Conservation (phyloP, 2,113 vertebrate species). For the Anguilla japonica region DNA sequence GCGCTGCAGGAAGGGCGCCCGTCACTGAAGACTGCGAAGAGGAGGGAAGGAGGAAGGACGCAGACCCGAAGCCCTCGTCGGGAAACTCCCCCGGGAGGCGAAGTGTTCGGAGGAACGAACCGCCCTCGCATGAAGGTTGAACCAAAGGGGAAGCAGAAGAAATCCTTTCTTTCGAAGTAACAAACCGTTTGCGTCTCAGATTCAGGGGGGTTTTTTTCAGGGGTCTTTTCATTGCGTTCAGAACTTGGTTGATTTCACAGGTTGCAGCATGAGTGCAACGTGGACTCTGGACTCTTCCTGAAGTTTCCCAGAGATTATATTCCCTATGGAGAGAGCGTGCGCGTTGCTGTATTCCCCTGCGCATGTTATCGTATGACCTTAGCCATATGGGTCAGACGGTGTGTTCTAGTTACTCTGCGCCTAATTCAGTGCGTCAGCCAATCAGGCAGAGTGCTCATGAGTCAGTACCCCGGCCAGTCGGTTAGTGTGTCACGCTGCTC, state of each 20-base stretch:
- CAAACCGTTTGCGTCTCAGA: not conserved
- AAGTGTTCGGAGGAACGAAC: not conserved
- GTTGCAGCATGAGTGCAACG: not conserved
- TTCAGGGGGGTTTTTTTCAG: not conserved
- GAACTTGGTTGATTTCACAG: not conserved
- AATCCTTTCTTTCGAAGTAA: not conserved
- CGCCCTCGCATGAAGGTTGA: too few relatives aligned
- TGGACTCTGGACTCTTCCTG: not conserved
- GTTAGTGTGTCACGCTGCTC: slow-evolving; percentile 19
- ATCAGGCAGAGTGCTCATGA: not conserved
- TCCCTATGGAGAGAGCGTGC: not conserved
- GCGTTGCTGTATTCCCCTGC: not conserved
- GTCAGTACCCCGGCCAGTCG: not conserved
- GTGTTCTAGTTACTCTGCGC: not conserved
- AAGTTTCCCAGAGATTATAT: not conserved
- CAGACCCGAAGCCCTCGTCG: not conserved
- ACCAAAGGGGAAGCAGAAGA: not conserved
- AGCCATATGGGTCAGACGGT: not conserved
- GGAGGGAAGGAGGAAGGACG: not conserved
- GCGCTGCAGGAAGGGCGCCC: not conserved
- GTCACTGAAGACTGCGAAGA: not conserved
- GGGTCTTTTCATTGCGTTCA: not conserved
- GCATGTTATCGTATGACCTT: not conserved
- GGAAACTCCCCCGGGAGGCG: not conserved
- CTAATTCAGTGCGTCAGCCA: not conserved